A percentile compares a stretch with the other conserved stretches of the same genome.
These are phyloP conservation scores for Pelodytes ibericus DNA, from an alignment of 2,797 vertebrate species.

Conservation along the genomic window DNA sequence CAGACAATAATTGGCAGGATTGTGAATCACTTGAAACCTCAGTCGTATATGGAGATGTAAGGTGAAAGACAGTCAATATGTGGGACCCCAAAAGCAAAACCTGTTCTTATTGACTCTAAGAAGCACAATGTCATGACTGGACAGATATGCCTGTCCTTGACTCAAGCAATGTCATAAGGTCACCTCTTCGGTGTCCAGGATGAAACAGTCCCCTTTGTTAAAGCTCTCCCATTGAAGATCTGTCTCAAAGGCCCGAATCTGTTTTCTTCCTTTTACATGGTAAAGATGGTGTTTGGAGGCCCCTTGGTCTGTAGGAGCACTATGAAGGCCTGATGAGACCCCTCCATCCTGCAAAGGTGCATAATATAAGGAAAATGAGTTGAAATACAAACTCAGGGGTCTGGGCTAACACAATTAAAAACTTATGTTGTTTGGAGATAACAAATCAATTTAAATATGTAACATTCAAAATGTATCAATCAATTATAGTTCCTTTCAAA, in stretches of 20 bases:
- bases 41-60: too few relatives aligned
- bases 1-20: too few relatives aligned
- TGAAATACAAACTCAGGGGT: neutral
- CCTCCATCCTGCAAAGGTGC: constrained; percentile 79
- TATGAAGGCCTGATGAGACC: constrained; percentile 85
- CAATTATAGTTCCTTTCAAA: neutral
- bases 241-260: constrained; percentile 84
- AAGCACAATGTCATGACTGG: too few relatives aligned
- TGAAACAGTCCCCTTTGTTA: constrained; percentile 92
- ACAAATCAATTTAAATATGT: neutral
- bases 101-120: too few relatives aligned
- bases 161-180: too few relatives aligned
- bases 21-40: too few relatives aligned
- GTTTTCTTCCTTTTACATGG: constrained; percentile 90
- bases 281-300: constrained; percentile 73
- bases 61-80: too few relatives aligned
- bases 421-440: too few relatives aligned
- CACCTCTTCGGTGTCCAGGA: constrained; percentile 82
- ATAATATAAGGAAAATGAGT: neutral
- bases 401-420: too few relatives aligned
- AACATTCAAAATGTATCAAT: neutral
- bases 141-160: too few relatives aligned
- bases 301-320: constrained; percentile 49
- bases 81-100: too few relatives aligned
- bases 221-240: constrained; percentile 84